Base-by-base conservation (phyloP, 2,113 vertebrate genomes). In the Geococcyx californianus region DNA sequence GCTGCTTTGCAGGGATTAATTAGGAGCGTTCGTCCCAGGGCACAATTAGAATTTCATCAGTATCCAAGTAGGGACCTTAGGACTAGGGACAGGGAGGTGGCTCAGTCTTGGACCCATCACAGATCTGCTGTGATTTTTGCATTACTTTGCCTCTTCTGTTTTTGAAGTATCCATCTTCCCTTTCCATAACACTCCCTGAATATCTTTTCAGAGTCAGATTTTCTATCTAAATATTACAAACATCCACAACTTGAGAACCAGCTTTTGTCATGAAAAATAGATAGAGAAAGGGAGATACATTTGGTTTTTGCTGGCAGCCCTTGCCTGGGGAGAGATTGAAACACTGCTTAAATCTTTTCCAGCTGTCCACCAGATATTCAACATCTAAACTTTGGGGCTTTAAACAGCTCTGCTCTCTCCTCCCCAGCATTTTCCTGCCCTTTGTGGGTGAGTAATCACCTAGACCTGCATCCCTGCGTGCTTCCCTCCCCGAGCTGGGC, bases 331-430 rank as follows among this genome's bases (percentile, higher is more conserved):
- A 75, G 77, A 72, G 58, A 72, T 31, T 5, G 44, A 95, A 95
- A 93, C n/a, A 11, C 56, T 84, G 56, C 21, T 89, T 89, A 93
- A 97, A 97, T 94, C 78, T 82, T 87, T 96, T 93, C 92, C 93
- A 97, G 93, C 81, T 96, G 93, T 93, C 84, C 47, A 90, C 47
- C 58, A 89, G 76, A 72, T 75, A 93, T 24, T 59, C 70, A 11
- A 5, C 3, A 1, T 63, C 68, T 85, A 89, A 95, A 94, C 69
- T 91, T 42, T 2, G 66, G 44, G 70, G 62, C 33, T 95, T 23
- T 78, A 20, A 82, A 66, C 40, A 25, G 16, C 44, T 85, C 40
- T 75, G 5, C 16, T 93, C n/a, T 93, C 34, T 44, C 38, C 68
- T 87, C 40, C 62, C 33, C 10, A 2, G 26, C 10, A 11, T 73